These are phyloP conservation scores for Ictalurus furcatus DNA, from an alignment of 2,113 vertebrate genomes.

Conservation along the genomic window DNA sequence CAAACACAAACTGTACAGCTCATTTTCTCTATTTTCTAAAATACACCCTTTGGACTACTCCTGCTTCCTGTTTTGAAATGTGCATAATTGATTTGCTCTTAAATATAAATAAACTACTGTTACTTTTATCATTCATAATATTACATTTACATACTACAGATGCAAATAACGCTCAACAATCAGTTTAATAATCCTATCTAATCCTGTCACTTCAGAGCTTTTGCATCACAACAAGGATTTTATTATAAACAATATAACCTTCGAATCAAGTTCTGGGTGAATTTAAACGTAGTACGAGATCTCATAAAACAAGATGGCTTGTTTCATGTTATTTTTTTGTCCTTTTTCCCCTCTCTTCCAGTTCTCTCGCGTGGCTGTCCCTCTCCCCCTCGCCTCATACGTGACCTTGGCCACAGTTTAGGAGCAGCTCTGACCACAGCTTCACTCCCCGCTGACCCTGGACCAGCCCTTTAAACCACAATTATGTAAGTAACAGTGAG, in stretches of 20 bases:
- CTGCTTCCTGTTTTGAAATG: neutral
- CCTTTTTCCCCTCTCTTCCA: neutral
- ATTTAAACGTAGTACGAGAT: neutral
- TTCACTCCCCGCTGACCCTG: neutral
- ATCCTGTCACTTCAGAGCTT: neutral
- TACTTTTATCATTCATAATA: neutral
- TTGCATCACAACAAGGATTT: neutral
- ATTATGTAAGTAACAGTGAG: neutral
- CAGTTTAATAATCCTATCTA: neutral
- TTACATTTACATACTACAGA: neutral
- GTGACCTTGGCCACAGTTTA: neutral
- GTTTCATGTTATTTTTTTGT: neutral
- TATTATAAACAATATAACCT: neutral
- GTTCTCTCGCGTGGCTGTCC: neutral
- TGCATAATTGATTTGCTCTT: neutral
- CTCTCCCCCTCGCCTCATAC: neutral
- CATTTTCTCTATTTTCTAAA: neutral
- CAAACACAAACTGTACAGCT: neutral
- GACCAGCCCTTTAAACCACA: neutral
- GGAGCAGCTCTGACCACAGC: neutral
- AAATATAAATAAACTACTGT: neutral
- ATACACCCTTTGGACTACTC: neutral
- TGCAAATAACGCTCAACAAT: neutral
- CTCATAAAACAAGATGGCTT: neutral
- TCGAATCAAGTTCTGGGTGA: neutral